phyloP scores from a whole-genome alignment of 2,888 invertebrate genomes.

The Apodemia duryi region DNA sequence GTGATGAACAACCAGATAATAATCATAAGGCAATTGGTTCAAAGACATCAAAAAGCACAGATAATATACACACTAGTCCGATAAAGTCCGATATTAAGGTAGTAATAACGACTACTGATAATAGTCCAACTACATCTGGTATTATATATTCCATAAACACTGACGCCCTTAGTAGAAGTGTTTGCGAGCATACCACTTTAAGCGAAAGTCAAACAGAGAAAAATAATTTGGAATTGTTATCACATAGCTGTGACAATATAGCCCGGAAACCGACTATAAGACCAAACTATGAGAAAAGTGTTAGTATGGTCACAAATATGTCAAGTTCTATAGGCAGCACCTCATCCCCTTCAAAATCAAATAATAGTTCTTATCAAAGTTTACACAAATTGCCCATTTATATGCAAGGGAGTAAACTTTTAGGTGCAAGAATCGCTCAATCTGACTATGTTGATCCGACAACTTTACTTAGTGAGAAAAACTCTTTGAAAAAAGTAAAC shows the following conservation, averaged over 20 bases:
- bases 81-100: constrained; percentile 59
- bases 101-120: constrained; percentile 58
- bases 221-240: constrained; percentile 57
- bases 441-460: constrained; percentile 92
- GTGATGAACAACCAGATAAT: constrained; percentile 65
- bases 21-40: constrained; percentile 51
- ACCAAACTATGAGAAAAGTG: constrained; percentile 56
- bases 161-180: constrained; percentile 61
- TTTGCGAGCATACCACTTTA: constrained; percentile 57
- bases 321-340: constrained; percentile 44
- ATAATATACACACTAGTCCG: constrained; percentile 31
- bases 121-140: constrained; percentile 52
- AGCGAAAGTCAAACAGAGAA: constrained; percentile 62
- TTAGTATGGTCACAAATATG: constrained; percentile 55
- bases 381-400: constrained; percentile 79
- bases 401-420: constrained; percentile 88
- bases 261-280: constrained; percentile 46
- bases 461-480: constrained; percentile 77
- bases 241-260: constrained; percentile 65
- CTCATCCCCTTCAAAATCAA: constrained; percentile 57
- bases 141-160: constrained; percentile 44
- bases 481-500: constrained; percentile 75
- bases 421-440: constrained; percentile 93
- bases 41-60: constrained; percentile 34
- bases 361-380: constrained; percentile 60